Conservation (phyloP, 2,113 vertebrate genomes). For the Mormyrus iriodes region DNA sequence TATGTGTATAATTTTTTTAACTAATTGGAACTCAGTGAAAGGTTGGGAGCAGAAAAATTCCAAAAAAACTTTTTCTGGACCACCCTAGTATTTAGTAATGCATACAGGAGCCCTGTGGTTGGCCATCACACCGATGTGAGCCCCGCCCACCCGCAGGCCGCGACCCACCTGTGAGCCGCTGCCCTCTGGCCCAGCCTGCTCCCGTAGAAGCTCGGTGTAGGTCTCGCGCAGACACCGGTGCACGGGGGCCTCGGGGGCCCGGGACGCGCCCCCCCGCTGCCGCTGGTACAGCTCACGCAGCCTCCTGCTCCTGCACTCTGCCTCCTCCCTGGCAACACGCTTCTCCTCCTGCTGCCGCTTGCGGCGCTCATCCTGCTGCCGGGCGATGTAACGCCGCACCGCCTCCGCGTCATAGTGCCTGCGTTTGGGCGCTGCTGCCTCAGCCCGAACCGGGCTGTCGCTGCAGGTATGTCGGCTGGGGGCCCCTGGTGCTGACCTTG, state of each 20-base stretch:
- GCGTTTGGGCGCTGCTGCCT: conserved; percentile 64
- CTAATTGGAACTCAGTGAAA: too few relatives aligned
- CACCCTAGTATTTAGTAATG: neutral
- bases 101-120: neutral
- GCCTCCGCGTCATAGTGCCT: conserved; percentile 85
- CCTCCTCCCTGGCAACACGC: conserved; percentile 74
- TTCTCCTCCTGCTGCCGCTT: conserved; percentile 81
- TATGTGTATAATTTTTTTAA: too few relatives aligned
- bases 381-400: conserved; percentile 82
- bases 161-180: conserved; percentile 36
- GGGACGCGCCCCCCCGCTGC: conserved; percentile 69
- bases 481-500: conserved; percentile 26
- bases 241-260: conserved; percentile 36
- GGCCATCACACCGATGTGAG: neutral
- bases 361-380: conserved; percentile 85
- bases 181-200: conserved; percentile 60
- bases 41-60: too few relatives aligned
- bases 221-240: conserved; percentile 62
- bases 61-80: too few relatives aligned
- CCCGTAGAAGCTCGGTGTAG: conserved; percentile 74
- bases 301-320: conserved; percentile 67
- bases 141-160: neutral
- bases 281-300: conserved; percentile 84
- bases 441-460: conserved; percentile 67
- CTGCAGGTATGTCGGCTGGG: conserved; percentile 55